A percentile compares a stretch with the other conserved stretches of the same genome.
Evolutionary conservation across 2,113 vertebrate genomes (phyloP).

Genomic region (Hipposideros armiger): DNA sequence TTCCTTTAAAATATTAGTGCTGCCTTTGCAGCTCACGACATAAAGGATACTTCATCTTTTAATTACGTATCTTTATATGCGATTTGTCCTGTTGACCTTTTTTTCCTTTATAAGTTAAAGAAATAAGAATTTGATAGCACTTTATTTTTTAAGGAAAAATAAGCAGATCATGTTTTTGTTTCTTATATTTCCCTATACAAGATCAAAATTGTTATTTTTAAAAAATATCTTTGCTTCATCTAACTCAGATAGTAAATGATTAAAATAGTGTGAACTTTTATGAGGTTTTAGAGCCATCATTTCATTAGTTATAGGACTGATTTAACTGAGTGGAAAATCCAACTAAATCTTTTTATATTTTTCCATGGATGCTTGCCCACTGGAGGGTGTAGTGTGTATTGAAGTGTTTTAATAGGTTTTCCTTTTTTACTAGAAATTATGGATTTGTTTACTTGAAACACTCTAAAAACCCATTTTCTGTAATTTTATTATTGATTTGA

Average conservation of each 20-base stretch:
- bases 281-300: conserved; percentile 78
- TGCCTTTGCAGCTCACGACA: not conserved
- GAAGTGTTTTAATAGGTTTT: conserved; percentile 70
- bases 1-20: conserved; percentile 73
- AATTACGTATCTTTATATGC: conserved; percentile 44
- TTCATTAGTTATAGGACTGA: conserved; percentile 80
- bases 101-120: conserved; percentile 60
- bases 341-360: conserved; percentile 83
- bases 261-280: conserved; percentile 79
- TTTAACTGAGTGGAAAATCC: conserved; percentile 85
- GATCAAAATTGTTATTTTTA: conserved; percentile 23
- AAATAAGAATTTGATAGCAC: conserved; percentile 43
- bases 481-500: conserved; percentile 53
- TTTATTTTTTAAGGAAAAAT: conserved; percentile 66
- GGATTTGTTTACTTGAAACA: conserved; percentile 64
- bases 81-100: conserved; percentile 60
- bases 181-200: not conserved
- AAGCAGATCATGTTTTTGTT: conserved; percentile 49
- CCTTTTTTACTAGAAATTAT: conserved; percentile 69
- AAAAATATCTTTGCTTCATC: conserved; percentile 40
- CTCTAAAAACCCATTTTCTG: conserved; percentile 35
- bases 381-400: conserved; percentile 71
- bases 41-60: conserved; percentile 55
- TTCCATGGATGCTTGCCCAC: conserved; percentile 82
- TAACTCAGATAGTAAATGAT: conserved; percentile 68